Evolutionary conservation across 2,113 vertebrate species (phyloP), one percentile per base, ranked within the genome.

Genomic region (Megalops atlanticus): DNA sequence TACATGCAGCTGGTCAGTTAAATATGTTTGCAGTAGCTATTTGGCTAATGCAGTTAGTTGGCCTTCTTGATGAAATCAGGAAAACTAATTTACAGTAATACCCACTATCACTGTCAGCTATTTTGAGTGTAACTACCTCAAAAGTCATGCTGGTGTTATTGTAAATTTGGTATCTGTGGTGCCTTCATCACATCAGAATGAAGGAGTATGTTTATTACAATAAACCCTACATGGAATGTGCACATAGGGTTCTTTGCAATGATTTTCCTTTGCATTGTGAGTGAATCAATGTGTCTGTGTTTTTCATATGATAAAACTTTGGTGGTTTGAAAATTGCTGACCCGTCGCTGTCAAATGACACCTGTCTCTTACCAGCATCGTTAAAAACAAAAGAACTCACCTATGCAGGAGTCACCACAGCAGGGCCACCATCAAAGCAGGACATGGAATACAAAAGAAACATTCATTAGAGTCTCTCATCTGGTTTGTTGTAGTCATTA

Each of bases 341-440:
- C n/a, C 24, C 24, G n/a, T 64, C 18, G 24, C n/a, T n/a, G 31
- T 11, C 2, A 4, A 24, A 64, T 64, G 24, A 2, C n/a, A 8
- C 7, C 24, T n/a, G n/a, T n/a, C 52, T 58, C 52, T 58, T 18
- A 58, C n/a, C 31, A 10, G 12, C 4, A 54, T 24, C 49, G 31
- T 64, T 64, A 31, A n/a, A n/a, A n/a, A n/a, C n/a, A n/a, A 71
- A 71, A 72, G 81, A 58, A 92, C 92, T 93, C 87, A 93, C 92
- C 92, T 93, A 54, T 68, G 83, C 15, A 74, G 78, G 11, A 58
- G 77, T 43, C 45, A n/a, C n/a, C n/a, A 33, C 0, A 24, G 15
- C 75, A 78, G 68, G 8, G 39, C 72, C n/a, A n/a, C 75, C 36
- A 74, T 39, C 70, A 78, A 52, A 52, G 15, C 1, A 79, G 77